Base-by-base conservation (phyloP, 2,888 invertebrate genomes). In the Brachycybe producta region DNA sequence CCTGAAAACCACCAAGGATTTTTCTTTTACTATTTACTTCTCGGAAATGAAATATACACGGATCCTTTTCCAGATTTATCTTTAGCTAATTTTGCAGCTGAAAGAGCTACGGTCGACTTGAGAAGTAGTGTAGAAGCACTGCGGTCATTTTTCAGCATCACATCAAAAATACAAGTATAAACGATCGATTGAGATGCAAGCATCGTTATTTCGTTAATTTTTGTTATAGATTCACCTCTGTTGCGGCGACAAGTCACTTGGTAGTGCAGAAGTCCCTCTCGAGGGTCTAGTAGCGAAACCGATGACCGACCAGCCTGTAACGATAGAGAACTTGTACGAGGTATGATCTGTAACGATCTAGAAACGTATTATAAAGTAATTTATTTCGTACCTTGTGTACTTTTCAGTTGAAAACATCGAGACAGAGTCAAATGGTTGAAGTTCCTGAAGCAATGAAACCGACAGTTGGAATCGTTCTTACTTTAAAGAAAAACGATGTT, bases 1-100 rank as follows among this genome's bases (percentile, higher is more conserved):
- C 62, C 65, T 8, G 49, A 59, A 1, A 55, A 53, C 30, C 52
- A 54, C 27, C 57, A 56, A 53, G 67, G 65, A 1, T 70, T 65
- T 54, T 68, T 64, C 58, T 69, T 70, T 57, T 68, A 66, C 58
- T 70, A 67, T 54, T 64, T 67, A 5, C 56, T 70, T 23, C 60
- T 70, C 51, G 69, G 68, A 11, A 68, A 68, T 58, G 66, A 68
- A 58, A 64, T 69, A 13, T 65, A 64, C 34, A 68, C 66, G 49
- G 67, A 69, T 49, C 57, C 58, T 4, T 70, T 69, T 57, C 53
- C 60, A 26, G 66, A 69, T 56, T 59, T 69, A n/a, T 58, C 66
- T 46, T 61, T 61, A 40, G 66, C 68, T 1, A 60, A 61, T 43
- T 69, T 69, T 55, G 62, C 65, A 2, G 65, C 67, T 4, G 69